Evolutionary conservation across 2,113 vertebrate genomes (phyloP).

Genomic region (Atrichornis clamosus): DNA sequence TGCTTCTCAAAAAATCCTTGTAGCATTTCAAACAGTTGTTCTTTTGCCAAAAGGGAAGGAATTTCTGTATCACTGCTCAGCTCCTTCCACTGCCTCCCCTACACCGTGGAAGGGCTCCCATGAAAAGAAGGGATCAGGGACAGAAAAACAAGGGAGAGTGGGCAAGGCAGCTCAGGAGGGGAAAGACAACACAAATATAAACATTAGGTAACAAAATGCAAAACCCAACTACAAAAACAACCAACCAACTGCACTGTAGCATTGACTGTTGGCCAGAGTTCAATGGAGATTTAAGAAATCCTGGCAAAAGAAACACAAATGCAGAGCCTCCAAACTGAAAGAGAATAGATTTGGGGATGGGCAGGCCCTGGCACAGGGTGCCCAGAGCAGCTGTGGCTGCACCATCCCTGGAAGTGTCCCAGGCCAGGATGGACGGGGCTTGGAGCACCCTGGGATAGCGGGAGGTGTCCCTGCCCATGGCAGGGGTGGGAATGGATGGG

Average conservation of each 20-base stretch:
- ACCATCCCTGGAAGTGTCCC: neutral
- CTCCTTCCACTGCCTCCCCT: neutral
- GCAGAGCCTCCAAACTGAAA: neutral
- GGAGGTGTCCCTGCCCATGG: neutral
- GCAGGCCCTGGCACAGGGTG: neutral
- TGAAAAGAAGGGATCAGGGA: neutral
- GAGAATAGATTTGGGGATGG: neutral
- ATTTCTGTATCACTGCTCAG: neutral
- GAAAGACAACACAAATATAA: neutral
- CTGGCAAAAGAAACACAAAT: neutral
- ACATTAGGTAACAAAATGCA: neutral
- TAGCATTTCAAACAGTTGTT: neutral
- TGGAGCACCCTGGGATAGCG: neutral
- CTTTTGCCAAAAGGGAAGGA: neutral
- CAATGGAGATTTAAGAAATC: neutral
- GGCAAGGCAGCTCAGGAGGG: neutral
- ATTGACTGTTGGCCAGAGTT: neutral
- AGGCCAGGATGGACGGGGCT: neutral
- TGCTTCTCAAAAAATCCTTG: neutral
- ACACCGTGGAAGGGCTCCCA: neutral
- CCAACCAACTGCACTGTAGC: neutral
- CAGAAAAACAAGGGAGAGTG: neutral
- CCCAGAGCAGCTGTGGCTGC: neutral
- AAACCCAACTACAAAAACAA: neutral
- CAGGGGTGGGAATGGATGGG: accelerated